Percentiles rank a stretch among this genome's conserved stretches.
Conservation (phyloP, 2,888 invertebrate species). For the Onchidella celtica region DNA sequence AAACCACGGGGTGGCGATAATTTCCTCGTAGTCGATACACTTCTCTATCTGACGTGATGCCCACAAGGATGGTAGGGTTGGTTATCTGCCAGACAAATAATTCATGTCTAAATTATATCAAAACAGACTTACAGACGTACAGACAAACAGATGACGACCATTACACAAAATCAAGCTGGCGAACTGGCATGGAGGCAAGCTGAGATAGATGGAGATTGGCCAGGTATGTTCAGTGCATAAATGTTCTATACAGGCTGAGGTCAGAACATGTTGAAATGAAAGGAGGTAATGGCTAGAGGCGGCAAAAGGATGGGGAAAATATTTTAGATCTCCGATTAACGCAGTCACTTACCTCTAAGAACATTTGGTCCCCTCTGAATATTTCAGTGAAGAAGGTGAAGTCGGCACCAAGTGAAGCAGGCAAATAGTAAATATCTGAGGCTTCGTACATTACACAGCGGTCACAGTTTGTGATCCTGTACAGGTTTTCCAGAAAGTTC, state of each 20-base stretch:
- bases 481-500: neutral
- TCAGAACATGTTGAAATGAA: too few species aligned
- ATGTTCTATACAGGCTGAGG: too few species aligned
- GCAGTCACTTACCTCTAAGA: constrained; percentile 7
- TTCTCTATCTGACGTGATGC: constrained; percentile 8
- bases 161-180: too few species aligned
- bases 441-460: constrained; percentile 42
- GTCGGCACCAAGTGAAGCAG: neutral
- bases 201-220: too few species aligned
- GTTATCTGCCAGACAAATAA: constrained; percentile 21
- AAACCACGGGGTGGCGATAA: constrained; percentile 18
- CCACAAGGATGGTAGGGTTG: constrained; percentile 34
- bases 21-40: constrained; percentile 31
- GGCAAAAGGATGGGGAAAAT: too few species aligned
- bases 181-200: too few species aligned
- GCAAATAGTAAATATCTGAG: constrained; percentile 46
- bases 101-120: neutral
- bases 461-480: constrained; percentile 15
- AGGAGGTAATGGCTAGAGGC: too few species aligned
- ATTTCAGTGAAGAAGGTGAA: constrained; percentile 32
- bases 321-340: too few species aligned
- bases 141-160: too few species aligned
- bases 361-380: constrained; percentile 20
- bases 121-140: too few species aligned
- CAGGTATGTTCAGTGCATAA: too few species aligned